These are phyloP conservation scores for Quadroppia sp. DNA, from an alignment of 2,888 invertebrate genomes.

Conservation along the genomic window DNA sequence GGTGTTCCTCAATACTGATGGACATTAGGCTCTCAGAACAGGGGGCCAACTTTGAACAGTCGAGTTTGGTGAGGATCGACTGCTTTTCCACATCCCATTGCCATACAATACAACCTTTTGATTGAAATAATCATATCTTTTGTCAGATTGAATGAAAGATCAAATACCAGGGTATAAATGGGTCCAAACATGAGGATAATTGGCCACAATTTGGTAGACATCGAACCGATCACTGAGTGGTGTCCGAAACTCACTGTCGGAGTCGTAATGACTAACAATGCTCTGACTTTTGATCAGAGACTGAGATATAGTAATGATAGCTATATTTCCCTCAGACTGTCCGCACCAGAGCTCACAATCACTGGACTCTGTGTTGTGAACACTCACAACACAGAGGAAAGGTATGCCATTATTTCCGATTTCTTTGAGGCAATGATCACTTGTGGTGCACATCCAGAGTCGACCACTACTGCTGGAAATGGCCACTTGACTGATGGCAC, in stretches of 20 bases:
- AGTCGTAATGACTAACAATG: constrained; percentile 61
- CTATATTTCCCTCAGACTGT: constrained; percentile 71
- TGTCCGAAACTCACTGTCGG: constrained; percentile 17
- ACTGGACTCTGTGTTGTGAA: constrained; percentile 54
- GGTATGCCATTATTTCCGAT: constrained; percentile 50
- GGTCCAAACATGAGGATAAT: constrained; percentile 60
- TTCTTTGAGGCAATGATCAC: constrained; percentile 44
- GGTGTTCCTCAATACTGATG: constrained; percentile 79
- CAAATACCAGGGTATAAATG: constrained; percentile 68
- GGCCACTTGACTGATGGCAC: constrained; percentile 68
- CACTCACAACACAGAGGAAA: constrained; percentile 65
- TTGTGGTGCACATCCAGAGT: constrained; percentile 64
- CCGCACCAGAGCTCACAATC: constrained; percentile 81
- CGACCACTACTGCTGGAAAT: constrained; percentile 73
- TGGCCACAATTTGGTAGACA: constrained; percentile 66
- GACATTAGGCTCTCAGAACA: constrained; percentile 87
- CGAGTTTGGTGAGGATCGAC: constrained; percentile 69
- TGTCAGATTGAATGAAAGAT: not conserved
- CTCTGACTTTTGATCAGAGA: constrained; percentile 67
- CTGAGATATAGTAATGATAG: constrained; percentile 62
- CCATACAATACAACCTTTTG: constrained; percentile 69
- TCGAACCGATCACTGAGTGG: constrained; percentile 62
- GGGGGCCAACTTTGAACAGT: constrained; percentile 85
- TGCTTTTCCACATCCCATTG: constrained; percentile 73
- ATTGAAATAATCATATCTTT: constrained; percentile 51